Conservation (phyloP, 2,888 invertebrate species). For the Torymus tubicola region DNA sequence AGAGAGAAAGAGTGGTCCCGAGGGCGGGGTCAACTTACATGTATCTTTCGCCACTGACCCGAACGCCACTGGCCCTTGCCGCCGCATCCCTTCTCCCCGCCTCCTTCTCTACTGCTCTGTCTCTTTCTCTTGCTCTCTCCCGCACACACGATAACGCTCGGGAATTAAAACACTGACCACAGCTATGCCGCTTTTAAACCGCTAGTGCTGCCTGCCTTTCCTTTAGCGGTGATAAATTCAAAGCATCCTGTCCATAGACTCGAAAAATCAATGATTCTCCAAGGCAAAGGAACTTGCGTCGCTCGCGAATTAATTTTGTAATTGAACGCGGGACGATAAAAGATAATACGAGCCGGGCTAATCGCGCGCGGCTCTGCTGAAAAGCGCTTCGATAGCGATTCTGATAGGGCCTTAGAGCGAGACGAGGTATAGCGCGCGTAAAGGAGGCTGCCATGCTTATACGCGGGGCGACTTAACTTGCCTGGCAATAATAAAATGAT, state of each 20-base stretch:
- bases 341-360: constrained; percentile 4
- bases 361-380: constrained; percentile 11
- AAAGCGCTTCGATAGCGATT: constrained; percentile 38
- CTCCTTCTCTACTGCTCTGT: constrained; percentile 35
- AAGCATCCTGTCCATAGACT: constrained; percentile 35
- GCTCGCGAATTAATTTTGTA: no score
- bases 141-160: constrained; percentile 69
- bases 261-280: no score
- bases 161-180: constrained; percentile 75
- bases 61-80: constrained; percentile 62
- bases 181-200: constrained; percentile 59
- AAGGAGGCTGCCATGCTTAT: constrained; percentile 38
- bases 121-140: background rate
- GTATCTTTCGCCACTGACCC: constrained; percentile 76
- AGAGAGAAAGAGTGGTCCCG: constrained; percentile 66
- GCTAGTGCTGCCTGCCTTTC: constrained; percentile 6
- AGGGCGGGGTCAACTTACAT: constrained; percentile 77
- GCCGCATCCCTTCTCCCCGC: constrained; percentile 19
- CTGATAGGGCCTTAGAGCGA: constrained; percentile 9
- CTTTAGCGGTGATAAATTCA: constrained; percentile 47
- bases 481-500: constrained; percentile 76
- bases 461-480: constrained; percentile 61
- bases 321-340: no score
- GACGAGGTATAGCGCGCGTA: background rate
- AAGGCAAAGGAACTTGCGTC: no score